Conservation (phyloP, 2,888 invertebrate species). For the Thereva unica region DNA sequence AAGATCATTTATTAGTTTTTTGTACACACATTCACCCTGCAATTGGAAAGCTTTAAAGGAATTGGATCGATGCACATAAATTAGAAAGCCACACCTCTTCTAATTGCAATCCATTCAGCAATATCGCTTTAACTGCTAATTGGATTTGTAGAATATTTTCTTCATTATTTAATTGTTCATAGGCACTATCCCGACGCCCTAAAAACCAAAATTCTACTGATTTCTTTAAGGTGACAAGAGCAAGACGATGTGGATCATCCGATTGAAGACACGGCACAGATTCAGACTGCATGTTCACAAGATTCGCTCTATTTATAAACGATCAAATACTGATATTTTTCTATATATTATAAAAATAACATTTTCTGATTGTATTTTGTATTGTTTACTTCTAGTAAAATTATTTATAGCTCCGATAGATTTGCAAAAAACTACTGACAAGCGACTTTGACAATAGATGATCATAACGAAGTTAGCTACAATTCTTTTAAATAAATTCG, state of each 20-base stretch:
- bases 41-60: constrained; percentile 2
- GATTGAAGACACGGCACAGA: constrained; percentile 1
- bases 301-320: constrained; percentile 4
- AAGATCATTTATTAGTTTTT: constrained; percentile 40
- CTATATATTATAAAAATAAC: constrained; percentile 1
- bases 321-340: neutral
- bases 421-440: too few species aligned
- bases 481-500: too few species aligned
- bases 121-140: constrained; percentile 40
- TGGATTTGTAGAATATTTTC: constrained; percentile 41
- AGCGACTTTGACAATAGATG: too few species aligned
- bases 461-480: too few species aligned
- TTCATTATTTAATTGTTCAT: constrained; percentile 34
- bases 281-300: constrained; percentile 2
- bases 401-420: too few species aligned
- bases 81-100: constrained; percentile 37
- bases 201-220: constrained; percentile 45
- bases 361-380: neutral
- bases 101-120: constrained; percentile 41
- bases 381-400: too few species aligned
- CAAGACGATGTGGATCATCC: constrained; percentile 22
- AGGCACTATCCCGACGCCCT: constrained; percentile 38
- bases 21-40: constrained; percentile 34
- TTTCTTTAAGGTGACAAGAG: constrained; percentile 43
- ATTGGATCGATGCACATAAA: neutral